Percentiles rank a stretch among this genome's conserved stretches.
These are phyloP conservation scores for Phataginus tricuspis DNA, from an alignment of 2,797 vertebrate species.

Conservation along the genomic window DNA sequence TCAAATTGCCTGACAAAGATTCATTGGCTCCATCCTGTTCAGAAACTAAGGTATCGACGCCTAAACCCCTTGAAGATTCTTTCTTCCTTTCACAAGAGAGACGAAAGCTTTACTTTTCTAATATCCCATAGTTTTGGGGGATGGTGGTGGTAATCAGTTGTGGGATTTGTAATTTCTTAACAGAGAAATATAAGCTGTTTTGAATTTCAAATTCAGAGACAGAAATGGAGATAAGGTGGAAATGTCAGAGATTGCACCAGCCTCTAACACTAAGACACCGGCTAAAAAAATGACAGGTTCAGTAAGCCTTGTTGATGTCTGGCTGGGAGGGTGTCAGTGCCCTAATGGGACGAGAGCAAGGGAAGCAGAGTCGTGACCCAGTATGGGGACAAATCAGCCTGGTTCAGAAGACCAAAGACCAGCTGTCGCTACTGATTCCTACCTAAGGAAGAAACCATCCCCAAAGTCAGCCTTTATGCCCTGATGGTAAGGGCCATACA, in stretches of 20 bases:
- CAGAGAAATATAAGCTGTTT: slow-evolving; percentile 47
- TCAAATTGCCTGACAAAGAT: slow-evolving; percentile 58
- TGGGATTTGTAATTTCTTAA: slow-evolving; percentile 49
- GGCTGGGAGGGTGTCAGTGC: not conserved
- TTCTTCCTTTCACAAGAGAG: slow-evolving; percentile 25
- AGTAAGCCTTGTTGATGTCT: not conserved
- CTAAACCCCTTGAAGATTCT: not conserved
- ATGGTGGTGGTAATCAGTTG: not conserved
- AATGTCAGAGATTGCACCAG: not conserved
- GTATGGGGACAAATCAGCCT: not conserved
- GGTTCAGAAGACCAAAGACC: not conserved
- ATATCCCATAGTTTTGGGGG: not conserved
- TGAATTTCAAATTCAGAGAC: slow-evolving; percentile 59
- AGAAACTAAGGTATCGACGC: not conserved
- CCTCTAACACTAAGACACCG: not conserved
- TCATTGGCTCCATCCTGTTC: slow-evolving; percentile 20
- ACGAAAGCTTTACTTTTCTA: slow-evolving; percentile 1
- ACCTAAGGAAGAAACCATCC: not conserved
- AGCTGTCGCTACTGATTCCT: not conserved
- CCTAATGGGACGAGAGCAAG: not conserved
- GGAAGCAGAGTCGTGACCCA: not conserved
- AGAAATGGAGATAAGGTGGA: slow-evolving; percentile 46
- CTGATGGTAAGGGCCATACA: not conserved
- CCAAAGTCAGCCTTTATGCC: not conserved
- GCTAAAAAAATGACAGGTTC: not conserved